These are phyloP conservation scores for Raja brachyura DNA, from an alignment of 2,113 vertebrate genomes.

Conservation along the genomic window DNA sequence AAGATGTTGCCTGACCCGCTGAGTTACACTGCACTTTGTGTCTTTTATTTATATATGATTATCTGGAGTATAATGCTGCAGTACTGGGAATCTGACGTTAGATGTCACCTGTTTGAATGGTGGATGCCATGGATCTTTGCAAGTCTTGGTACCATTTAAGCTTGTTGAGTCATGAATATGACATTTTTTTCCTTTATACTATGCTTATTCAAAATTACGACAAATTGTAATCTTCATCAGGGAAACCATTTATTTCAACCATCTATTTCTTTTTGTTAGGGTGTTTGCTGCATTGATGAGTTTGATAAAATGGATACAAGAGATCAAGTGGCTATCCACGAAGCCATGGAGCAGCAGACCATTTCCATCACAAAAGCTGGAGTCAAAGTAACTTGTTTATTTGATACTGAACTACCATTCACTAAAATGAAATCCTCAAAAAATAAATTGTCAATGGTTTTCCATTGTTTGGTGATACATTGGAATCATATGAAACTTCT, in stretches of 20 bases:
- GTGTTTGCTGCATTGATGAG: conserved; percentile 97
- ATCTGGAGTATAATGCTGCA: neutral
- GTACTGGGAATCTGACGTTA: neutral
- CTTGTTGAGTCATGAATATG: neutral
- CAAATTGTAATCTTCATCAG: neutral
- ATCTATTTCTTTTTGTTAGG: conserved; percentile 54
- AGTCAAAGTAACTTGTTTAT: conserved; percentile 73
- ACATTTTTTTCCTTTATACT: no score
- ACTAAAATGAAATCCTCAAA: neutral
- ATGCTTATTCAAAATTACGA: neutral
- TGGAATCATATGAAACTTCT: neutral
- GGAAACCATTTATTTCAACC: no score
- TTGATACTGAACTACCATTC: neutral
- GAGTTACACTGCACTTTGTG: no score
- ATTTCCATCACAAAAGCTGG: conserved; percentile 98
- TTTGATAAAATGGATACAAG: conserved; percentile 96
- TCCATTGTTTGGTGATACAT: neutral
- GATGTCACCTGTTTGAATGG: neutral
- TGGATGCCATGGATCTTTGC: neutral
- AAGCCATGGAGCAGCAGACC: conserved; percentile 98
- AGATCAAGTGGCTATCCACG: conserved; percentile 97
- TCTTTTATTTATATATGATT: neutral
- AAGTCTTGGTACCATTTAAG: neutral
- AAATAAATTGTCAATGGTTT: neutral
- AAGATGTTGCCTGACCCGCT: no score